A percentile compares a stretch with the other conserved stretches of the same genome.
Evolutionary conservation across 2,888 invertebrate species (phyloP).

Genomic region (Ophion ellenae): DNA sequence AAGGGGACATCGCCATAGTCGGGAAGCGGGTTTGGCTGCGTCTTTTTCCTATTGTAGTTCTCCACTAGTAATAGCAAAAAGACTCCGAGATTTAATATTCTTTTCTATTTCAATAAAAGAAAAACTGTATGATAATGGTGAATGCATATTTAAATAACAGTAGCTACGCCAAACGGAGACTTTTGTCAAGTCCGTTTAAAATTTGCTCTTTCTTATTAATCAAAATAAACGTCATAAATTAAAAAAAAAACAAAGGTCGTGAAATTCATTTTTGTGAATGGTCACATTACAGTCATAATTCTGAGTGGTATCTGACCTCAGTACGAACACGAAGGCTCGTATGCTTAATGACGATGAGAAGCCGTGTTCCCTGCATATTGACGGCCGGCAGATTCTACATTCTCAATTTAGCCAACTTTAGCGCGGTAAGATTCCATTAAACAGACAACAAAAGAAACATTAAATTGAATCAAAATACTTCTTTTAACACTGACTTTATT

Average conservation of each 20-base stretch:
- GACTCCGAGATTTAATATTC: no score
- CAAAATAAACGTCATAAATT: not conserved
- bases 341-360: conserved; percentile 63
- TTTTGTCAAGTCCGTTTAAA: no score
- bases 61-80: no score
- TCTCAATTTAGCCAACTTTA: conserved; percentile 63
- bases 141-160: no score
- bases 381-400: conserved; percentile 66
- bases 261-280: not conserved
- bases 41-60: no score
- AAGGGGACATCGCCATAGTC: no score
- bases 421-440: conserved; percentile 47
- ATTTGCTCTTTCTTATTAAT: no score
- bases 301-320: conserved; percentile 65
- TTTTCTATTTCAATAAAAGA: no score
- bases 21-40: no score
- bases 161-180: no score
- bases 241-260: not conserved
- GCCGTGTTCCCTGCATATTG: conserved; percentile 58
- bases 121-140: no score
- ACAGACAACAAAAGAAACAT: not conserved
- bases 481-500: conserved; percentile 6
- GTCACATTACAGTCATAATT: conserved; percentile 48
- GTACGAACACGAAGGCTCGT: conserved; percentile 60
- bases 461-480: not conserved